Conservation (phyloP, 2,888 invertebrate species). For the Pelosia muscerda region DNA sequence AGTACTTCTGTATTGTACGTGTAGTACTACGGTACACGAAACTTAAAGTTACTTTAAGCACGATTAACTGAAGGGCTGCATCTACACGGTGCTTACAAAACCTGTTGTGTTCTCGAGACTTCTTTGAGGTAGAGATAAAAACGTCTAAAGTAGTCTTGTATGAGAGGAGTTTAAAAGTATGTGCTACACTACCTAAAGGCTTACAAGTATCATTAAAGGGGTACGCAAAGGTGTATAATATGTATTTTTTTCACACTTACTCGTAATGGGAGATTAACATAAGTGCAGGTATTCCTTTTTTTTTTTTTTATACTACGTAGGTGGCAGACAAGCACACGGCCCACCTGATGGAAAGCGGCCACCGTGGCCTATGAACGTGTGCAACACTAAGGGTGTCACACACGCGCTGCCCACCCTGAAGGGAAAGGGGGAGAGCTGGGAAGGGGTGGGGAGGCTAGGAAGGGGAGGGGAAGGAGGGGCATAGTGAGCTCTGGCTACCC, state of each 20-base stretch:
- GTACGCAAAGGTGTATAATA: not conserved
- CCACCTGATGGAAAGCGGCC: too few relatives aligned
- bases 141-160: slow-evolving; percentile 23
- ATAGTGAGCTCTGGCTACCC: too few relatives aligned
- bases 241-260: not conserved
- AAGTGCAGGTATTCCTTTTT: too few relatives aligned
- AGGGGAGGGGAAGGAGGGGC: too few relatives aligned
- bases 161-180: not conserved
- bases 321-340: too few relatives aligned
- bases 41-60: slow-evolving; percentile 41
- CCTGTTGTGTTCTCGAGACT: slow-evolving; percentile 41
- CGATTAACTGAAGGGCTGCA: slow-evolving; percentile 45
- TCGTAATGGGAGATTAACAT: not conserved
- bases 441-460: too few relatives aligned
- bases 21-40: slow-evolving; percentile 48
- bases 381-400: too few relatives aligned
- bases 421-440: too few relatives aligned
- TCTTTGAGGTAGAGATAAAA: slow-evolving; percentile 31
- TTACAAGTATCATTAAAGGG: not conserved
- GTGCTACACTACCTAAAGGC: not conserved
- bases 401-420: too few relatives aligned
- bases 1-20: slow-evolving; percentile 35
- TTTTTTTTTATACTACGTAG: too few relatives aligned
- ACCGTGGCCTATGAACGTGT: too few relatives aligned
- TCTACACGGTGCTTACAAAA: slow-evolving; percentile 33